Conservation (phyloP, 2,888 invertebrate species). For the Clivina fossor region DNA sequence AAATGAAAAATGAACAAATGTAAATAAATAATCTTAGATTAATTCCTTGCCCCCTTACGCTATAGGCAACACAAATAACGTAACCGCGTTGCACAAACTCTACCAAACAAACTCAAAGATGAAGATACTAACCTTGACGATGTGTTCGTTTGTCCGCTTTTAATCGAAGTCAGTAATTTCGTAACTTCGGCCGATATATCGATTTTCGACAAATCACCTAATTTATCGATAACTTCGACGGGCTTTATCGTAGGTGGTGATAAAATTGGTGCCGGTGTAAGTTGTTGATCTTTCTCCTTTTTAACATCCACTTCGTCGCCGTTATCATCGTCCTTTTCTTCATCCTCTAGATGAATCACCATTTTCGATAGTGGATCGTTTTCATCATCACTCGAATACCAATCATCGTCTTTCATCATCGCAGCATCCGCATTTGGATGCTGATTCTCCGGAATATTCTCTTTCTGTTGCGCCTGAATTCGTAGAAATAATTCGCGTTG, state of each 20-base stretch:
- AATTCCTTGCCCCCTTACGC: too few species aligned
- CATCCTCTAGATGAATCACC: constrained; percentile 39
- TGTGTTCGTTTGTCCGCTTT: constrained; percentile 31
- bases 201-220: constrained; percentile 72
- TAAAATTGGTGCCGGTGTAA: constrained; percentile 29
- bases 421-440: constrained; percentile 44
- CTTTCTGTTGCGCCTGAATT: constrained; percentile 66
- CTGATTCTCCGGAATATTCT: constrained; percentile 52
- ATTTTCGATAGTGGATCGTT: constrained; percentile 52
- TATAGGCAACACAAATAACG: too few species aligned
- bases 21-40: too few species aligned
- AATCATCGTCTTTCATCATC: constrained; percentile 57
- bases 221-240: constrained; percentile 62
- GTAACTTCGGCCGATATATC: constrained; percentile 74
- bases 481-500: constrained; percentile 67
- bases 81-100: too few species aligned
- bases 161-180: constrained; percentile 65
- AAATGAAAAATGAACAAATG: constrained; percentile 16
- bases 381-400: constrained; percentile 82
- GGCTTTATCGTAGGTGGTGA: constrained; percentile 54
- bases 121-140: constrained; percentile 31
- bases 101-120: too few species aligned
- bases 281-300: constrained; percentile 42
- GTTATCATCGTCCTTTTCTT: constrained; percentile 50
- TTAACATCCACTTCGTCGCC: constrained; percentile 46